Evolutionary conservation across 2,888 invertebrate genomes (phyloP), one percentile per base, ranked within the genome.

Genomic region (Pachymerium ferrugineum): DNA sequence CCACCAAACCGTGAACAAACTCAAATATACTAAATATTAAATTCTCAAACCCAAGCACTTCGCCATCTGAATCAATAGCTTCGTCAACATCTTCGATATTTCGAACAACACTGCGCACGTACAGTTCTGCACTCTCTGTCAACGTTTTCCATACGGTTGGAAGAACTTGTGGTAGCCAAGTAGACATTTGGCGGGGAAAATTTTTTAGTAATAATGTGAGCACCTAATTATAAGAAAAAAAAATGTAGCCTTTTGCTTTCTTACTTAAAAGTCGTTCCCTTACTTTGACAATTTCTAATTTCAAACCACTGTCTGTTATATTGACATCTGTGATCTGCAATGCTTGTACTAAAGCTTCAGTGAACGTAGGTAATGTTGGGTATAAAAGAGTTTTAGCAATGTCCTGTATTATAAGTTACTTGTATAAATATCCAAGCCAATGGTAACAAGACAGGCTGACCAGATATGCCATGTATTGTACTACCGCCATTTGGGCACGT

Each of bases 11-110:
- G 76, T 86, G 85, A 35, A 90, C 86, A 78, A 90, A 89, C 79
- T 90, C 89, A 79, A 90, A 88, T 33, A 88, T 87, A 72, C 88
- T 86, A 78, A 88, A 87, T 10, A 90, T 86, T 76, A 89, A 83
- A 75, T 86, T 87, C 76, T 87, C 87, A 78, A 89, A 88, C 73
- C 88, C 87, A 1, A 87, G 84, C 14, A 87, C 83, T 80, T 89
- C 88, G 47, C 89, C 88, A 81, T 88, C 88, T 16, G 89, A 89
- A 80, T 87, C 88, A 12, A 88, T 85, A 47, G 86, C 85, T 75
- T 86, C 85, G 16, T 86, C 84, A 28, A 85, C 84, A 16, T 86
- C 84, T 74, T 84, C 84, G 70, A 85, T 84, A 8, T 86, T 86
- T 80, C 88, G 88, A 0, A 90, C 88, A 0, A 86, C 85, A 25